Base-by-base conservation (phyloP, 1,140 invertebrate genomes). In the Octopus bimaculoides region DNA sequence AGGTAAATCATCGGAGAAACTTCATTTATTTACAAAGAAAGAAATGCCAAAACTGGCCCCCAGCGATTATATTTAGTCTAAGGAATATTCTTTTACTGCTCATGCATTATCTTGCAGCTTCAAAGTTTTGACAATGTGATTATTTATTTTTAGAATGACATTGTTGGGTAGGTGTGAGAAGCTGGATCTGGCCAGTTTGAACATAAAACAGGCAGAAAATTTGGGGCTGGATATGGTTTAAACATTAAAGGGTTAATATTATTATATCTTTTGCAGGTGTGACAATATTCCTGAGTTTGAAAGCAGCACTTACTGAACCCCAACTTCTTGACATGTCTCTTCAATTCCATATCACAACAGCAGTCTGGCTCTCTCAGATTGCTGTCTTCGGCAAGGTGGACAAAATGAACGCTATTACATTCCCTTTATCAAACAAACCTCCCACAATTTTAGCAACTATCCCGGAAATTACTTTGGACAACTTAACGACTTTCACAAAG, bases 391-490 rank as follows among this genome's bases (percentile, higher is more conserved):
- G 83, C 54, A 83, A 85, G 75, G 26, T 82, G 55, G 88, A 89
- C 61, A 90, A 90, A 79, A 89, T 92, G 79, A 87, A 91, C 83
- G 83, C 89, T 9, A 84, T 95, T 52, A 90, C 88, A 81, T 94
- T 96, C 89, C 95, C 95, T 52, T 86, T 96, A 17, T 88, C 93
- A 26, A 91, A 92, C 7, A 86, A 81, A 7, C 82, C 84, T 8
- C 86, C 88, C 10, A 52, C 77, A n/a, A 78, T 81, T 20, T 88
- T 90, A 85, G 93, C 93, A 87, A 96, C 94, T 87, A 92, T 98
- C 87, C 97, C 96, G 73, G 96, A 98, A 91, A 95, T 96, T 86
- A 89, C 97, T n/a, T 91, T 97, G 53, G 96, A 97, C 88, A 97
- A 97, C 90, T 92, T 96, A 77, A 93, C 95, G 12, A 93, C 94